These are phyloP conservation scores for Crotalus adamanteus DNA, from an alignment of 2,797 vertebrate species.

Conservation along the genomic window DNA sequence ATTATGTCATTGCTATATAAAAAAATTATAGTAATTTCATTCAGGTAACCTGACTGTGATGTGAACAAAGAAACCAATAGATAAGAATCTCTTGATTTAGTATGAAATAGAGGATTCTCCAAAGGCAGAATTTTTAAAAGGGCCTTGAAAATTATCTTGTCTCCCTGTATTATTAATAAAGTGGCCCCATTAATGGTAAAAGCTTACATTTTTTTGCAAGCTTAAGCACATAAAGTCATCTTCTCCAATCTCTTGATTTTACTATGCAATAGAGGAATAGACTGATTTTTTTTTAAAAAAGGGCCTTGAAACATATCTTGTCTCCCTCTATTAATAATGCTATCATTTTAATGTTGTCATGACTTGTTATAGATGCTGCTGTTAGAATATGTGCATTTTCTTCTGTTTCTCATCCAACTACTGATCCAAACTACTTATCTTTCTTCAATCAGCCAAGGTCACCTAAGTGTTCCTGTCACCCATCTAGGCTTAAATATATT, in stretches of 20 bases:
- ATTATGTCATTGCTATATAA: background rate
- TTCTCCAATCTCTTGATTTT: background rate
- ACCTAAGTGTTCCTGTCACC: background rate
- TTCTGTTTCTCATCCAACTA: background rate
- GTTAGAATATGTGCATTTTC: background rate
- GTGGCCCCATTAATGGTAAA: background rate
- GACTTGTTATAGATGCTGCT: background rate
- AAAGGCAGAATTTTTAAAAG: background rate
- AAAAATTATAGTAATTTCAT: background rate
- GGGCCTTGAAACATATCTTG: background rate
- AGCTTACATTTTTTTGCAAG: background rate
- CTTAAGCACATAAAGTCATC: background rate
- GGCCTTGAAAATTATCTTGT: background rate
- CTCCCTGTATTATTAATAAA: background rate
- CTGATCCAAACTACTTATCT: background rate
- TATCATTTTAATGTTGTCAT: background rate
- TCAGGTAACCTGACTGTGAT: background rate
- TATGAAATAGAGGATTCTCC: background rate
- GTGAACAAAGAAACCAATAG: background rate
- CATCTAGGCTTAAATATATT: background rate
- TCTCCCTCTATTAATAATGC: background rate
- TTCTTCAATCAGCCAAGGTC: background rate
- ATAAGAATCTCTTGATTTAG: background rate
- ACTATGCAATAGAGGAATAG: background rate
- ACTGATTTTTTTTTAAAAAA: background rate